Conservation (phyloP, 2,888 invertebrate genomes). For the Strigamia transsilvanica region DNA sequence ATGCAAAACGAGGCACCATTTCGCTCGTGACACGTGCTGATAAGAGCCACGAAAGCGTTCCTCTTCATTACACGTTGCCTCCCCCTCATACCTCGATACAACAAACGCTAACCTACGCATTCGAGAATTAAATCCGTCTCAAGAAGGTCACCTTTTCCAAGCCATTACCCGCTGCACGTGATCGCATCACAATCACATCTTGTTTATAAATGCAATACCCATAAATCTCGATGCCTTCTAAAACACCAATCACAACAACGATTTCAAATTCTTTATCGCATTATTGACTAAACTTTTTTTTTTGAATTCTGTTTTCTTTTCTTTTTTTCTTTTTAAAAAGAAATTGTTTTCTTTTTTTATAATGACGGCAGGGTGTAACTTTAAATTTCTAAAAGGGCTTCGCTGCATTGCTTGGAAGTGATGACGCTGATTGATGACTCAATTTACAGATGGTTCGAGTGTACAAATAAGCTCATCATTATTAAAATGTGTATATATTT, state of each 20-base stretch:
- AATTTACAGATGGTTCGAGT: constrained; percentile 4
- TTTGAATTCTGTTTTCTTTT: background rate
- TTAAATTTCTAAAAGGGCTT: background rate
- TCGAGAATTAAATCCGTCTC: constrained; percentile 38
- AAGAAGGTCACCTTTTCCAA: constrained; percentile 39
- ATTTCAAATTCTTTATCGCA: background rate
- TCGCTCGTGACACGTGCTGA: constrained; percentile 38
- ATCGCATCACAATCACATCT: constrained; percentile 37
- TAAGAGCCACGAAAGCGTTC: constrained; percentile 38
- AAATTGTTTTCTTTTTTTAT: background rate
- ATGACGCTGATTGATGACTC: constrained; percentile 33
- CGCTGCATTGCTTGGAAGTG: background rate
- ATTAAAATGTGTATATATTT: background rate
- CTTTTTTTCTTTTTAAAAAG: background rate
- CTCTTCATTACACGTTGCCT: constrained; percentile 30
- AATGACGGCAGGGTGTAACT: background rate
- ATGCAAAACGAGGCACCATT: constrained; percentile 42
- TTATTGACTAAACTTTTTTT: background rate
- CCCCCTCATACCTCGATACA: constrained; percentile 16
- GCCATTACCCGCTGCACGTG: constrained; percentile 28
- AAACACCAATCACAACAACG: constrained; percentile 27
- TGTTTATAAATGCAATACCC: constrained; percentile 36
- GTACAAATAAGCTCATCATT: constrained; percentile 14
- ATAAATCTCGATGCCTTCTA: background rate
- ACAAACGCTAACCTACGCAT: constrained; percentile 32